phyloP scores from a whole-genome alignment of 2,113 vertebrate species.

The Rhipidura dahli region DNA sequence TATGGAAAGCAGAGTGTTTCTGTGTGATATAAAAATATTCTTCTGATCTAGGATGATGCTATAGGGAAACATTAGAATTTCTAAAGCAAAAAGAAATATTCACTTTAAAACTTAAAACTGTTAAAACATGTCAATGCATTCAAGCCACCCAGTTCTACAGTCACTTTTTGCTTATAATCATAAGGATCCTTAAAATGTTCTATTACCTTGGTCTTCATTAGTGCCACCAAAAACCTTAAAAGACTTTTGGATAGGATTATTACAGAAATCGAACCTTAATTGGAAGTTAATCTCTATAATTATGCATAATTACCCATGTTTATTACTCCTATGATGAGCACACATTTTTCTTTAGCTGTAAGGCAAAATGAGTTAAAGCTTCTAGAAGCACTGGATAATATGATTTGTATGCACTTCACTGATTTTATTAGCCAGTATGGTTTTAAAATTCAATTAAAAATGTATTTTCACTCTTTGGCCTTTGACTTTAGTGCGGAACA shows the following conservation, averaged over 20 bases:
- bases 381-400: constrained; percentile 58
- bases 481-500: constrained; percentile 45
- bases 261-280: constrained; percentile 72
- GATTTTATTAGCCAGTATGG: constrained; percentile 59
- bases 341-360: constrained; percentile 63
- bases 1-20: neutral
- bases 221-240: constrained; percentile 55
- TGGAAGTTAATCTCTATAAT: constrained; percentile 74
- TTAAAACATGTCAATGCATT: neutral
- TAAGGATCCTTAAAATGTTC: neutral
- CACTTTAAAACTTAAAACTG: neutral
- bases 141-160: neutral
- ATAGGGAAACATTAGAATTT: neutral
- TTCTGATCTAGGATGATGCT: neutral
- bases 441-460: constrained; percentile 65
- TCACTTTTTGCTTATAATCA: neutral
- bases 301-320: constrained; percentile 71
- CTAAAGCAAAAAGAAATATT: neutral
- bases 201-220: constrained; percentile 61
- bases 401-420: constrained; percentile 63
- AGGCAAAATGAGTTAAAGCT: constrained; percentile 54
- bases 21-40: neutral
- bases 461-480: constrained; percentile 22
- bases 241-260: constrained; percentile 54
- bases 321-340: constrained; percentile 64